Conservation (phyloP, 2,113 vertebrate species). For the Pygoscelis adeliae region DNA sequence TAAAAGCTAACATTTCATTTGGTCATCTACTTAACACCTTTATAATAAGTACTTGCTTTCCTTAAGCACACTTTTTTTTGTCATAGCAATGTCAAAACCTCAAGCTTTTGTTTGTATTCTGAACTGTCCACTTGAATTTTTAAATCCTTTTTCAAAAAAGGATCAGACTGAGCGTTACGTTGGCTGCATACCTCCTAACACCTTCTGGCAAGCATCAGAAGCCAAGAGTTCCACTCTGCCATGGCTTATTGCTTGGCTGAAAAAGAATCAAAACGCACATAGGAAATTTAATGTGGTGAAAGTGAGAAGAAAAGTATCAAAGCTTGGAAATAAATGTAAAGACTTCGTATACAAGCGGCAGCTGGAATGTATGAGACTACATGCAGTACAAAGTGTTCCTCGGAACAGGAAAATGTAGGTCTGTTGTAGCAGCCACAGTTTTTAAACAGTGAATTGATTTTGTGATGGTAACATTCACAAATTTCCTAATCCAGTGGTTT, state of each 20-base stretch:
- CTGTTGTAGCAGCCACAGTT: not conserved
- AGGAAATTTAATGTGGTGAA: not conserved
- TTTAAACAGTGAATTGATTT: conserved; percentile 11
- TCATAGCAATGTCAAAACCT: not conserved
- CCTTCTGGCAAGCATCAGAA: conserved; percentile 31
- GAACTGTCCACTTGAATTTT: conserved; percentile 24
- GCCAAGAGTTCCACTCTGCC: conserved; percentile 13
- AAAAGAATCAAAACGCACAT: not conserved
- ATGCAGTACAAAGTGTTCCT: conserved; percentile 19
- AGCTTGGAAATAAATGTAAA: conserved; percentile 2
- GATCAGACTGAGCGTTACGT: not conserved
- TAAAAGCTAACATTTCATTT: not conserved
- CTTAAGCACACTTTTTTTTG: not conserved
- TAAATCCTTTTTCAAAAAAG: conserved; percentile 1
- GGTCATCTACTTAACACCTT: not conserved
- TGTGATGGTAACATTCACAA: not conserved
- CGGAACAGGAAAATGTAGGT: not conserved
- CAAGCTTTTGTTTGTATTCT: conserved; percentile 3
- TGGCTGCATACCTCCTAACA: conserved; percentile 18
- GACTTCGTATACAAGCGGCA: not conserved
- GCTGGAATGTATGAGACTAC: conserved; percentile 17
- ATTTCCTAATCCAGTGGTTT: not conserved
- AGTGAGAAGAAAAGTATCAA: not conserved
- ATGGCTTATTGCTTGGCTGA: not conserved
- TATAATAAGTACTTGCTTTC: not conserved